Base-by-base conservation (phyloP, 2,888 invertebrate species). In the Ommatoiulus sabulosus region DNA sequence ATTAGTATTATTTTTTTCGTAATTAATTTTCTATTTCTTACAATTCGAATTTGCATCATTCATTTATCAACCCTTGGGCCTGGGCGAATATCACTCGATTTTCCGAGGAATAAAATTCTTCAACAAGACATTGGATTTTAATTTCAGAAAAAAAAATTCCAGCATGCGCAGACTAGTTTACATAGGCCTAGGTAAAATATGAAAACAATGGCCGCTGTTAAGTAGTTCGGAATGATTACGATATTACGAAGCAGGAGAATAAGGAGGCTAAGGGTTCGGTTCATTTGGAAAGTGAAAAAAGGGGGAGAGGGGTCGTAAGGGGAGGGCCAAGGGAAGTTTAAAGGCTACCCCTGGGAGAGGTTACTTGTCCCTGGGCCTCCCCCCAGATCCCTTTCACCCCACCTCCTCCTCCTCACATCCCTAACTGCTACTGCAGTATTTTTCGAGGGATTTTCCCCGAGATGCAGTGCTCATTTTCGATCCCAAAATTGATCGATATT, bases 301-400 rank as follows among this genome's bases (percentile, higher is more conserved):
- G n/a, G 87, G 88, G 4, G 88, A 85, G 84, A 87, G 86, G n/a
- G 88, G 80, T 43, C 86, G 46, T 24, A 86, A 15, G 85, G 85
- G 87, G 86, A 44, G 86, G 44, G 35, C 48, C 48, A 17, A 89
- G 86, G 48, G 88, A 84, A 20, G 87, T 84, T 17, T 86, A 44
- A 24, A 80, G 35, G 24, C n/a, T 15, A n/a, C 63, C 63, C 63
- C 63, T 6, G n/a, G 20, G 15, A 63, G 63, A 63, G 63, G 85
- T 44, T 85, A 44, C 85, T 43, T 43, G 43, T 86, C 72, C 44
- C 72, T 43, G 46, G n/a, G 24, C 80, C 7, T 17, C 44, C 44
- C 84, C 63, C 72, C 43, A 15, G 15, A 12, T 72, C 1, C 87
- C 44, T 46, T 5, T 1, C 72, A 24, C 35, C 57, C 52, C 63